These are phyloP conservation scores for Emmelina monodactyla DNA, from an alignment of 2,888 invertebrate species.

Conservation along the genomic window DNA sequence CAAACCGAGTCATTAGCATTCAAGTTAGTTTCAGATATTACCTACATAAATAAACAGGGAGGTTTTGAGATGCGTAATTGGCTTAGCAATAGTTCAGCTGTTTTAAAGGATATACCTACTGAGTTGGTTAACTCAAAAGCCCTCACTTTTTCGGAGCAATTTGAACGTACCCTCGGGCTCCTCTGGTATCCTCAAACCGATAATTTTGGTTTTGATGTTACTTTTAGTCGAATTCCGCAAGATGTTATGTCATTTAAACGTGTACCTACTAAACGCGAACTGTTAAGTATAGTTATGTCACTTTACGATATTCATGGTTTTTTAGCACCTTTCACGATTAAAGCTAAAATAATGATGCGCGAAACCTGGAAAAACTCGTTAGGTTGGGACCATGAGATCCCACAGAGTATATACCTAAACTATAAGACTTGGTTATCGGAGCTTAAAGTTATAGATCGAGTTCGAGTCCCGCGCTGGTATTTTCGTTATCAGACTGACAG, in stretches of 20 bases:
- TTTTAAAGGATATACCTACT: not conserved
- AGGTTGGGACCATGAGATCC: too few species aligned
- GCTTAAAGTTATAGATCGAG: too few species aligned
- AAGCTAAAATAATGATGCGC: not conserved
- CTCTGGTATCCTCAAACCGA: not conserved
- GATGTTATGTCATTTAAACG: not conserved
- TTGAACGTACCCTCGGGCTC: not conserved
- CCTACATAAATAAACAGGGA: conserved; percentile 10
- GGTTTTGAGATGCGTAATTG: conserved; percentile 14
- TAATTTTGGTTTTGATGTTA: not conserved
- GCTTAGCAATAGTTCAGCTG: conserved; percentile 9
- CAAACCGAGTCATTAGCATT: conserved; percentile 7
- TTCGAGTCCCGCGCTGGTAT: too few species aligned
- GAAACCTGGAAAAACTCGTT: too few species aligned
- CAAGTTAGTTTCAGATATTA: conserved; percentile 4
- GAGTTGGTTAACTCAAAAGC: not conserved
- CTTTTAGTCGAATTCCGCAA: not conserved
- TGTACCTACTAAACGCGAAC: not conserved
- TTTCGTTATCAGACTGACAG: too few species aligned
- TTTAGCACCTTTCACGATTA: not conserved
- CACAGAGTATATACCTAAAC: too few species aligned
- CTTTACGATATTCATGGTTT: not conserved
- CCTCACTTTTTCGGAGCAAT: not conserved
- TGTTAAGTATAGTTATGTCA: not conserved
- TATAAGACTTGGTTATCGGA: too few species aligned